Base-by-base conservation (phyloP, 2,888 invertebrate genomes). In the Papilio gigon region DNA sequence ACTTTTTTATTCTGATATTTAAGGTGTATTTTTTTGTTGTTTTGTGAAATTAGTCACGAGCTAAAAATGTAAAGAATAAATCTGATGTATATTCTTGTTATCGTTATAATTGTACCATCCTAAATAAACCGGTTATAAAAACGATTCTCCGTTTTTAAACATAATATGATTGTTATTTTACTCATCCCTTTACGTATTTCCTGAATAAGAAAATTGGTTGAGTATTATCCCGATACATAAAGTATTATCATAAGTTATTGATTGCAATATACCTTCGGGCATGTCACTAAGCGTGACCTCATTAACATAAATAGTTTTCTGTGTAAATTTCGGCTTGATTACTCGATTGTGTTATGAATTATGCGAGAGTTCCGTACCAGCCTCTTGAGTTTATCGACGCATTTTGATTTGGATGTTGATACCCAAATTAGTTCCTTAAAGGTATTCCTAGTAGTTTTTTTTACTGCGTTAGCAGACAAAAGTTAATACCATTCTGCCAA, bases 301-400 rank as follows among this genome's bases (percentile, higher is more conserved):
- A 59, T 65, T 65, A 35, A 33, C 44, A 59, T 65, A 44, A 58
- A 59, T 65, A 65, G 59, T 44, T 59, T 56, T 65, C 37, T 40
- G 30, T 30, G 40, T 30, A 65, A 56, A 27, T 65, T 65, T 56
- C 20, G 20, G 20, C 58, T 33, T 42, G 56, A 40, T 58, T 42
- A 17, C 58, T 33, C 65, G 42, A 42, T 65, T 33, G 40, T 65
- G 25, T 58, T 56, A 20, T 58, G 30, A 58, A 64, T 53, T 64
- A 53, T 53, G 50, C n/a, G 27, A 11, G 12, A 27, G n/a, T 40
- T 40, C 27, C 12, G 64, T 53, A 53, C 25, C 37, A 37, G 8
- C 53, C 64, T 53, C 61, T 61, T 61, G 27, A 17, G 17, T n/a
- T 61, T 42, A 61, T 12, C 27, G 17, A 61, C 61, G 37, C 14